Conservation (phyloP, 2,888 invertebrate genomes). For the Gymnocheta viridis region DNA sequence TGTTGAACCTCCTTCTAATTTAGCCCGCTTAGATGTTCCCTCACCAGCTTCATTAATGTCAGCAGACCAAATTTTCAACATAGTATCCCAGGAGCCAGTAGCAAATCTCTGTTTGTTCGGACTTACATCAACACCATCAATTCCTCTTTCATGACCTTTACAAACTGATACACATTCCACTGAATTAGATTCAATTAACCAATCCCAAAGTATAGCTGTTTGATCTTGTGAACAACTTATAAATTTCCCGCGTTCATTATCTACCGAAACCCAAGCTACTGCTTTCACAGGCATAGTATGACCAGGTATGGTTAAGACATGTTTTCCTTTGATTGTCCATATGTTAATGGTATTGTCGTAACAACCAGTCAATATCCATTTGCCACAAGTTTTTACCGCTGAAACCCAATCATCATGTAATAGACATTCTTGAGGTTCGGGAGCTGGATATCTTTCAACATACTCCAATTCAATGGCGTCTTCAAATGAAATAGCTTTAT, state of each 20-base stretch:
- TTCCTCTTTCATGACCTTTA: conserved; percentile 94
- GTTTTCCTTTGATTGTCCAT: conserved; percentile 93
- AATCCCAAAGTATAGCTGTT: conserved; percentile 94
- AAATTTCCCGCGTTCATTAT: conserved; percentile 86
- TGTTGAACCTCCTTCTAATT: conserved; percentile 82
- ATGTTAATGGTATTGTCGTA: conserved; percentile 96
- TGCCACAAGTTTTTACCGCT: conserved; percentile 87
- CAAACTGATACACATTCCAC: conserved; percentile 91
- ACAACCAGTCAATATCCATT: conserved; percentile 94
- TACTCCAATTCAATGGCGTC: conserved; percentile 95
- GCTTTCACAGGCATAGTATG: conserved; percentile 94
- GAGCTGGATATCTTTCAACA: conserved; percentile 93
- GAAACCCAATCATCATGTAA: conserved; percentile 99
- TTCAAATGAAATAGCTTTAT: conserved; percentile 90
- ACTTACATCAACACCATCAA: conserved; percentile 93
- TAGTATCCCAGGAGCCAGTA: conserved; percentile 96
- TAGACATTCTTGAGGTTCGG: conserved; percentile 94
- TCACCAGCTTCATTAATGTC: conserved; percentile 84
- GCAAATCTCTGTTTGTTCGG: conserved; percentile 86
- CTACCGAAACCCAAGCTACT: conserved; percentile 91
- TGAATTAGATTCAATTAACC: conserved; percentile 88
- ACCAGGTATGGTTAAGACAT: conserved; percentile 91
- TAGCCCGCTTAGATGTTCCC: conserved; percentile 85
- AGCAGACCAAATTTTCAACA: conserved; percentile 95
- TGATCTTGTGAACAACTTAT: conserved; percentile 96